Percentiles rank a stretch among this genome's conserved stretches.
Evolutionary conservation across 2,888 invertebrate genomes (phyloP).

Genomic region (Dicyrtoma fusca): DNA sequence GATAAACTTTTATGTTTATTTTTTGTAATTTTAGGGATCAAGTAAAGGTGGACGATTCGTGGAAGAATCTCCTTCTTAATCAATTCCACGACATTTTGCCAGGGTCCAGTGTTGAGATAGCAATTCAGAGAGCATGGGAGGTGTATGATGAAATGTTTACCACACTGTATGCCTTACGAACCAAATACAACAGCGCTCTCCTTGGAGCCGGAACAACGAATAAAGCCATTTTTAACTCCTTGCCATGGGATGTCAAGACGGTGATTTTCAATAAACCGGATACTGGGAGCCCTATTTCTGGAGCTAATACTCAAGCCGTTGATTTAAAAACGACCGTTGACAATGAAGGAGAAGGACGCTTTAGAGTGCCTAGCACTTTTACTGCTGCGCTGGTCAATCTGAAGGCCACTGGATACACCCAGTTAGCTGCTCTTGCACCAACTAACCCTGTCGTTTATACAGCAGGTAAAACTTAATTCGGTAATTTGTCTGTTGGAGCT

Average conservation of each 20-base stretch:
- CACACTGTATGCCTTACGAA: constrained; percentile 38
- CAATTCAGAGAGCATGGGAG: constrained; percentile 59
- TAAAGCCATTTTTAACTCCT: constrained; percentile 44
- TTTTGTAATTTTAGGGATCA: constrained; percentile 33
- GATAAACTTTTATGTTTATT: not conserved
- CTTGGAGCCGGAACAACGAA: constrained; percentile 39
- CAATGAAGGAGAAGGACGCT: constrained; percentile 34
- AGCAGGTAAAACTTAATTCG: not conserved
- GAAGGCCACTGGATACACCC: constrained; percentile 41
- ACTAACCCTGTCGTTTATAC: constrained; percentile 22
- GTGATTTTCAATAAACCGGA: constrained; percentile 51
- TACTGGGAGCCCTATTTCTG: constrained; percentile 16
- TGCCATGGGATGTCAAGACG: constrained; percentile 45
- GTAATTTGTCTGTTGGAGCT: not conserved
- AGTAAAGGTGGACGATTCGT: constrained; percentile 56
- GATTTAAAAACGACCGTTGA: constrained; percentile 30
- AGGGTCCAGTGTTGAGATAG: constrained; percentile 61
- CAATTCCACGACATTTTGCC: constrained; percentile 65
- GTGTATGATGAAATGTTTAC: constrained; percentile 51
- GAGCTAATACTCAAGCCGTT: constrained; percentile 37
- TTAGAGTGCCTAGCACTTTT: constrained; percentile 38
- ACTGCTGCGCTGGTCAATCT: constrained; percentile 41
- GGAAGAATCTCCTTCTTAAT: constrained; percentile 62
- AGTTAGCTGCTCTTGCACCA: constrained; percentile 31
- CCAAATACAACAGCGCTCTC: constrained; percentile 39